These are phyloP conservation scores for Andrena dorsata DNA, from an alignment of 2,888 invertebrate species.

Conservation along the genomic window DNA sequence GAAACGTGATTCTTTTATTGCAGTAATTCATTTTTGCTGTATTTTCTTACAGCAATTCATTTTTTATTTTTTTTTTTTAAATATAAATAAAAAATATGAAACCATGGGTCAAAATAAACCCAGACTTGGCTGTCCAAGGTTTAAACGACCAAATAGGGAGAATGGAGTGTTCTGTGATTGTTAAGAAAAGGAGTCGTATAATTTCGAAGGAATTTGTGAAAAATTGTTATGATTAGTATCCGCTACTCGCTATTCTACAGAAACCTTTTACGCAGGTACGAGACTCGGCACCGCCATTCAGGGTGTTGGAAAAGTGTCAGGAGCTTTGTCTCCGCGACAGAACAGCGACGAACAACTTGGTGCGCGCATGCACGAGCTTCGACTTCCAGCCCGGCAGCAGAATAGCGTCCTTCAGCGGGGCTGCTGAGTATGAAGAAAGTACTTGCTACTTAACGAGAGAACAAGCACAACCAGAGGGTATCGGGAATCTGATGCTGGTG, in stretches of 20 bases:
- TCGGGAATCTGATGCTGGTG: conserved; percentile 94
- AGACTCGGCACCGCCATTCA: conserved; percentile 94
- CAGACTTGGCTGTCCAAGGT: too few relatives aligned
- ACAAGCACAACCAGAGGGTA: conserved; percentile 94
- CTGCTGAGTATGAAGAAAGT: conserved; percentile 94
- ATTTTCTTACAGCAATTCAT: too few relatives aligned
- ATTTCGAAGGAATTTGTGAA: too few relatives aligned
- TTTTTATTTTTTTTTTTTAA: too few relatives aligned
- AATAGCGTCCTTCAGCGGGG: conserved; percentile 92
- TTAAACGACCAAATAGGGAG: too few relatives aligned
- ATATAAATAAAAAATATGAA: too few relatives aligned
- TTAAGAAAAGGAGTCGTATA: too few relatives aligned
- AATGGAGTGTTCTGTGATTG: too few relatives aligned
- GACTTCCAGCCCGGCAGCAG: conserved; percentile 96
- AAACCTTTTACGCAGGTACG: conserved; percentile 86
- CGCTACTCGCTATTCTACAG: neutral
- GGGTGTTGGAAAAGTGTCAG: conserved; percentile 95
- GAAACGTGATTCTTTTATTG: too few relatives aligned
- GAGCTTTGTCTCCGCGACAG: conserved; percentile 94
- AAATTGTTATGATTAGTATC: too few relatives aligned
- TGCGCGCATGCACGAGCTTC: conserved; percentile 94
- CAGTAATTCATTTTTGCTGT: too few relatives aligned
- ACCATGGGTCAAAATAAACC: too few relatives aligned
- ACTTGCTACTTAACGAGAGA: conserved; percentile 94
- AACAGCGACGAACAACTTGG: conserved; percentile 91